These are phyloP conservation scores for Drosophila azteca DNA, from an alignment of 1,140 invertebrate species.

Conservation along the genomic window DNA sequence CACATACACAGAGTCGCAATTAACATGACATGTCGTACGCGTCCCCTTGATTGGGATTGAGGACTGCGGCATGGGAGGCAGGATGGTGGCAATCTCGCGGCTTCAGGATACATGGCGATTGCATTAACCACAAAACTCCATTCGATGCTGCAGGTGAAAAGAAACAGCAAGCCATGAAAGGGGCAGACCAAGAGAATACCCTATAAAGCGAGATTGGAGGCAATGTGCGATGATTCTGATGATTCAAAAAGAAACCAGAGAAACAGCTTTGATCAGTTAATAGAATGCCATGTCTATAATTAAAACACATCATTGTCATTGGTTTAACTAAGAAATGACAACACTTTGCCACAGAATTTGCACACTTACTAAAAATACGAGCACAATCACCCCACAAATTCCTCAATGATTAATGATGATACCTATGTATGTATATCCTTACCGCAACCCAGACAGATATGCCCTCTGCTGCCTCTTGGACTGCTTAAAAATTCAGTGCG, in stretches of 20 bases:
- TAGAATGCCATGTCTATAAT: too few species aligned
- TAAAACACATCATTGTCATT: too few species aligned
- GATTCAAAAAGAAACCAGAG: too few species aligned
- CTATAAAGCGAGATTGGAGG: neutral
- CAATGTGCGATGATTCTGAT: too few species aligned
- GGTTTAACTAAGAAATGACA: too few species aligned
- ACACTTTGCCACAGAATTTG: too few species aligned
- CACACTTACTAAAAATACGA: too few species aligned
- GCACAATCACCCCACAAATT: neutral
- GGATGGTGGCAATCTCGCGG: conserved; percentile 11
- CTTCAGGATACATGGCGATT: conserved; percentile 45
- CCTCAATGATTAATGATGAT: neutral
- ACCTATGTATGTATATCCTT: too few species aligned
- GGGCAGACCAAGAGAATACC: neutral
- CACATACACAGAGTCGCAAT: conserved; percentile 47
- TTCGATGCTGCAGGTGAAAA: conserved; percentile 51
- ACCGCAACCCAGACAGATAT: neutral
- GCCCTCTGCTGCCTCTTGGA: neutral
- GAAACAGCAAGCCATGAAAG: neutral
- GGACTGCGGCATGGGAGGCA: conserved; percentile 11
- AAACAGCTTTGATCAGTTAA: too few species aligned
- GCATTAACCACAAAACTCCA: conserved; percentile 68
- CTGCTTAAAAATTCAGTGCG: conserved; percentile 19
- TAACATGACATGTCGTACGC: conserved; percentile 78
- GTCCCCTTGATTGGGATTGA: conserved; percentile 68